Percentiles rank a stretch among this genome's conserved stretches.
phyloP scores from a whole-genome alignment of 1,140 invertebrate genomes.

The Acromyrmex charruanus region DNA sequence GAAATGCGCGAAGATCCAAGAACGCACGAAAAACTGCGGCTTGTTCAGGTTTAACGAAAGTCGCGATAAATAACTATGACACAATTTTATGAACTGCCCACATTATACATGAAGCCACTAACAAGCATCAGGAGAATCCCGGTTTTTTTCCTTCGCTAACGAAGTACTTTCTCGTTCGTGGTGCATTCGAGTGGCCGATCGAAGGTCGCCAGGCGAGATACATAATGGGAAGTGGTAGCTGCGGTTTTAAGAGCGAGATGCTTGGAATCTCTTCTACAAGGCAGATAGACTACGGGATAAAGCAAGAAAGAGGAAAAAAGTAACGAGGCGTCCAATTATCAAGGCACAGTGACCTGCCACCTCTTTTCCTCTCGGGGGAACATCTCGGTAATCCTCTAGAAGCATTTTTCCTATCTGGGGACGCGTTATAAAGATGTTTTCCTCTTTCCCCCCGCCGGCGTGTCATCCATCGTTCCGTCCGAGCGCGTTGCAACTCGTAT shows the following conservation, averaged over 20 bases:
- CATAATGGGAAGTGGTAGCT: constrained; percentile 10
- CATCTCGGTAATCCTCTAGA: constrained; percentile 55
- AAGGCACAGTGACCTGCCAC: constrained; percentile 66
- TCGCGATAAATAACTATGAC: constrained; percentile 61
- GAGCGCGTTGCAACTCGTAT: constrained; percentile 30
- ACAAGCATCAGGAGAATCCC: constrained; percentile 62
- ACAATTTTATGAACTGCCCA: constrained; percentile 65
- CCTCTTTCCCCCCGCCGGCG: not conserved
- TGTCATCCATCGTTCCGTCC: constrained; percentile 44
- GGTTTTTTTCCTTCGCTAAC: constrained; percentile 71
- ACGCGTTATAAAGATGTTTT: constrained; percentile 67
- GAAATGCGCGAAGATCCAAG: not conserved
- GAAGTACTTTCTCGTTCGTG: constrained; percentile 70
- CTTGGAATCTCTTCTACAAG: constrained; percentile 35
- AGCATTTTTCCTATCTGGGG: constrained; percentile 70
- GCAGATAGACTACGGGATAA: constrained; percentile 30
- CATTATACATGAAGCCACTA: constrained; percentile 60
- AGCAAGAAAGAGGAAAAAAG: constrained; percentile 57
- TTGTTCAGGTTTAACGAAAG: constrained; percentile 40
- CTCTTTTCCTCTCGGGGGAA: not conserved
- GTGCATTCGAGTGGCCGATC: constrained; percentile 39
- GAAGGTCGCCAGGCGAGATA: constrained; percentile 37
- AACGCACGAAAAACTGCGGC: constrained; percentile 20
- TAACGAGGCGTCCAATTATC: constrained; percentile 82
- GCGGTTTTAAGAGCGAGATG: constrained; percentile 68